Evolutionary conservation across 2,888 invertebrate species (phyloP).

Genomic region (Synanthedon tipuliformis): DNA sequence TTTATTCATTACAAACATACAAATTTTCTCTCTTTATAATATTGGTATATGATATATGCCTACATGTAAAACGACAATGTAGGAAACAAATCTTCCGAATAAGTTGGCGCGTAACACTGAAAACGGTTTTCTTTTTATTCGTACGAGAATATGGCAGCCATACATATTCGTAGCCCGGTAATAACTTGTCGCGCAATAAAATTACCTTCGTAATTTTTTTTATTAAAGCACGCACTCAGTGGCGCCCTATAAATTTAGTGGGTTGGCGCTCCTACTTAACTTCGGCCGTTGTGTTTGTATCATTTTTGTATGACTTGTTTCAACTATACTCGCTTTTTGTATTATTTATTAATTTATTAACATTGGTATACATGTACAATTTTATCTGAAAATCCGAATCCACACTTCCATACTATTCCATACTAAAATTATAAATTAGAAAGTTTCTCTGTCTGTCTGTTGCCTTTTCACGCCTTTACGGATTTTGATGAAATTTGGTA

Average conservation of each 20-base stretch:
- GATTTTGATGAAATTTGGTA: too few relatives aligned
- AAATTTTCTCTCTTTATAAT: too few relatives aligned
- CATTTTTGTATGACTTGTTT: constrained; percentile 29
- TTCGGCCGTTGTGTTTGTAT: constrained; percentile 24
- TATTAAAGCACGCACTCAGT: constrained; percentile 56
- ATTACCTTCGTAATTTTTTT: constrained; percentile 63
- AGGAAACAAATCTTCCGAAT: constrained; percentile 11
- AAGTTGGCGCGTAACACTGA: constrained; percentile 34
- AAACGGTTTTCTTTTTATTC: constrained; percentile 43
- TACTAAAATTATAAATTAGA: too few relatives aligned
- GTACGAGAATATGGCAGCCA: constrained; percentile 44
- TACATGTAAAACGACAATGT: background rate
- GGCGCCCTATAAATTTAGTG: constrained; percentile 65
- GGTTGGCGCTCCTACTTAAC: constrained; percentile 51
- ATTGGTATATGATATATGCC: background rate
- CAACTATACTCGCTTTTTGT: background rate
- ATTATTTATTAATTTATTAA: too few relatives aligned
- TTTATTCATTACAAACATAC: too few relatives aligned
- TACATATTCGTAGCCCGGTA: constrained; percentile 50
- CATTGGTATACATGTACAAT: too few relatives aligned
- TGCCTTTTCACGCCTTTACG: too few relatives aligned
- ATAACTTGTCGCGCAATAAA: constrained; percentile 54
- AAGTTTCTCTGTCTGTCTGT: too few relatives aligned
- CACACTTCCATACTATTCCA: too few relatives aligned
- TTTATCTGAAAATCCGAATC: too few relatives aligned